A percentile compares a stretch with the other conserved stretches of the same genome.
Evolutionary conservation across 2,888 invertebrate species (phyloP).

Genomic region (Microctonus brassicae): DNA sequence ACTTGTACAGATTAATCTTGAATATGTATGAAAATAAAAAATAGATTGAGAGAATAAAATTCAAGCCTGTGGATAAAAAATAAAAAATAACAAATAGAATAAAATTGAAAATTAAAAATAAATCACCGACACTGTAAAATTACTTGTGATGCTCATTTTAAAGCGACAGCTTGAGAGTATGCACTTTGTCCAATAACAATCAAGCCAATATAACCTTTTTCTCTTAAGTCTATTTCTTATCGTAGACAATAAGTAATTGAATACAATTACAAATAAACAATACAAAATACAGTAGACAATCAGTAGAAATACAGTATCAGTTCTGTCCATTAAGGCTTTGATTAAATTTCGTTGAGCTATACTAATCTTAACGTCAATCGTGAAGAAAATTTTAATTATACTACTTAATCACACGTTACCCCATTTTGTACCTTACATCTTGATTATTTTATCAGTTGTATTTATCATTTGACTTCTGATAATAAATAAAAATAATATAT

Average conservation of each 20-base stretch:
- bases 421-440: too few species aligned
- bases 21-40: too few species aligned
- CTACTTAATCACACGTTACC: background rate
- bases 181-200: conserved; percentile 1
- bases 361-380: conserved; percentile 42
- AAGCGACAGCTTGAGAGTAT: background rate
- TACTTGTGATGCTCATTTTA: background rate
- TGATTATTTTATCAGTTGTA: background rate
- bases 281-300: background rate
- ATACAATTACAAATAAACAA: conserved; percentile 51
- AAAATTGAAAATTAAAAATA: too few species aligned
- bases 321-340: background rate
- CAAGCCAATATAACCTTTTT: too few species aligned
- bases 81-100: too few species aligned
- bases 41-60: too few species aligned
- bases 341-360: conserved; percentile 23
- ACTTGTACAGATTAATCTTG: too few species aligned
- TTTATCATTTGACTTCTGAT: background rate
- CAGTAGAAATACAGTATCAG: background rate
- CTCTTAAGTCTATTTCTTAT: conserved; percentile 38
- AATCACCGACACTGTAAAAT: conserved; percentile 45
- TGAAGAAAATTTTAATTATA: conserved; percentile 26
- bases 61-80: too few species aligned
- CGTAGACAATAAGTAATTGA: conserved; percentile 57
- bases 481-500: background rate